Conservation (phyloP, 2,113 vertebrate genomes). For the Pampusana beccarii region DNA sequence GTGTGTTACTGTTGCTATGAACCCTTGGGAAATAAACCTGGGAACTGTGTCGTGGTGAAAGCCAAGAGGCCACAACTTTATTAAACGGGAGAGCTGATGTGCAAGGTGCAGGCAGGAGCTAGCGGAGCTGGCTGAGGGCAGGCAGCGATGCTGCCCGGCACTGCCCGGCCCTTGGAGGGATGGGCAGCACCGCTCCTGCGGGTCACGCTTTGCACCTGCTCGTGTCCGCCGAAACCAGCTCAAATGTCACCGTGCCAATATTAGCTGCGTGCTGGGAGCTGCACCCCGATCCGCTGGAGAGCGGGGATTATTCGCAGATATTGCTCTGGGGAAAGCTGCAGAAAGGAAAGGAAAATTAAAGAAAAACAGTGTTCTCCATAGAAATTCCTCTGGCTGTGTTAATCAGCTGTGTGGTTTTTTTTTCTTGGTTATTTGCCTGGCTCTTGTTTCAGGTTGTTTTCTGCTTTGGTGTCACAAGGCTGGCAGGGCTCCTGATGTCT, state of each 20-base stretch:
- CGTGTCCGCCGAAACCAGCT: background rate
- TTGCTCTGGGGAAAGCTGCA: background rate
- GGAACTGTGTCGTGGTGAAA: constrained; percentile 37
- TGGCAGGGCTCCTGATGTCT: rapidly evolving
- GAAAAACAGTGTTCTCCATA: background rate
- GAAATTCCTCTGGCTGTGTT: background rate
- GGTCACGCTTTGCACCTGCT: constrained; percentile 17
- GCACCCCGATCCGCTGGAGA: background rate
- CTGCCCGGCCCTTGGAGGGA: background rate
- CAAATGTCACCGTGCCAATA: constrained; percentile 37
- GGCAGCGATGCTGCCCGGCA: background rate
- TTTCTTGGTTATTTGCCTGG: background rate
- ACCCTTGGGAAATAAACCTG: constrained; percentile 70
- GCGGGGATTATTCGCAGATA: background rate
- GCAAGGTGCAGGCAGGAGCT: background rate
- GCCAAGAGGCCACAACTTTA: constrained; percentile 64
- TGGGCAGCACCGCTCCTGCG: background rate
- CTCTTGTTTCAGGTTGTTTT: background rate
- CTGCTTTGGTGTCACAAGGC: background rate
- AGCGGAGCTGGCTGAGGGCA: rapidly evolving
- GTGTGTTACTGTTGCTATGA: constrained; percentile 27
- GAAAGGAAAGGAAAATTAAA: constrained; percentile 15
- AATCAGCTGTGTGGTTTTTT: background rate
- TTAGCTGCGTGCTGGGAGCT: background rate
- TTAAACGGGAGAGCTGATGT: constrained; percentile 19